phyloP scores from a whole-genome alignment of 2,113 vertebrate genomes.

The Nothobranchius kuhntae region DNA sequence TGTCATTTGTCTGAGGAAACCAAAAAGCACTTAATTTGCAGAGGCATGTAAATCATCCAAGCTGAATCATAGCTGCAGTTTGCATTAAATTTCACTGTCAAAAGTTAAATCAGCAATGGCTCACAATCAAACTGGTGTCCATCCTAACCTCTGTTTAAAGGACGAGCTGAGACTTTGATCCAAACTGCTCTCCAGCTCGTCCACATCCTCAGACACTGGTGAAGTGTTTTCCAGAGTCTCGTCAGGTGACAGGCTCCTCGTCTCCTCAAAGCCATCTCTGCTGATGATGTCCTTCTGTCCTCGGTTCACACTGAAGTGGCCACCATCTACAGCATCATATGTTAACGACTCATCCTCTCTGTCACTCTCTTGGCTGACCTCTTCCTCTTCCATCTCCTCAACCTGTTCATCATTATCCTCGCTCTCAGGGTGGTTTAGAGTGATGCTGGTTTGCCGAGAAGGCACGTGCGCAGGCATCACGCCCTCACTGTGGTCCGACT shows the following conservation, averaged over 20 bases:
- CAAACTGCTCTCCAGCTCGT: slow-evolving; percentile 76
- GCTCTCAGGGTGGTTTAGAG: slow-evolving; percentile 58
- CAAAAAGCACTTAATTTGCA: no score
- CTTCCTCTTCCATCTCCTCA: slow-evolving; percentile 38
- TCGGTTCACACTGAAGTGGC: slow-evolving; percentile 20
- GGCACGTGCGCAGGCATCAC: slow-evolving; percentile 9
- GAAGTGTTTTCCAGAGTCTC: slow-evolving; percentile 67
- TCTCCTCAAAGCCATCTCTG: slow-evolving; percentile 65
- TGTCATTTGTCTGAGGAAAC: no score
- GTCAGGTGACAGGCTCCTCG: slow-evolving; percentile 50
- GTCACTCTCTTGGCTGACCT: slow-evolving; percentile 35
- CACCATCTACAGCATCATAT: slow-evolving; percentile 51
- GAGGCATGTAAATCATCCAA: no score
- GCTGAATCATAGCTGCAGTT: no score
- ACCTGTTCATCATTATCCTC: slow-evolving; percentile 41
- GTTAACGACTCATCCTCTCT: slow-evolving; percentile 49
- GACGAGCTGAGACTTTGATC: slow-evolving; percentile 69
- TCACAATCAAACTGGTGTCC: not conserved
- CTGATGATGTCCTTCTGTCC: slow-evolving; percentile 34
- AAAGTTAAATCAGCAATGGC: no score
- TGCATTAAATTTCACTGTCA: no score
- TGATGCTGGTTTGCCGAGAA: slow-evolving; percentile 53
- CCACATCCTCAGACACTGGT: slow-evolving; percentile 72
- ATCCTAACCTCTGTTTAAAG: slow-evolving; percentile 72
- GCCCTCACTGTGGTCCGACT: slow-evolving; percentile 69